Conservation (phyloP, 2,888 invertebrate species). For the Saturnia pavonia region DNA sequence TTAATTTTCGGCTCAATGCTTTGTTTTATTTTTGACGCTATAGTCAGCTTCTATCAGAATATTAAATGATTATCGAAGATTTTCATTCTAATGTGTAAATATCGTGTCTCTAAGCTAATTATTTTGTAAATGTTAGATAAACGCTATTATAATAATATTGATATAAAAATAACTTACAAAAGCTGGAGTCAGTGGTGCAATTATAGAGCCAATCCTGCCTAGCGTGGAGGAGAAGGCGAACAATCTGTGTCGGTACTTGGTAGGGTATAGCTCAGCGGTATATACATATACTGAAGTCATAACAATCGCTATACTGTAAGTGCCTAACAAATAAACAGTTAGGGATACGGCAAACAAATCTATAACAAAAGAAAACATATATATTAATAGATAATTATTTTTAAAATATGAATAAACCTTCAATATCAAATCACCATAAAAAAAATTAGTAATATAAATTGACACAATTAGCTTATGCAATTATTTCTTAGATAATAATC, state of each 20-base stretch:
- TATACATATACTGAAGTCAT: conserved; percentile 70
- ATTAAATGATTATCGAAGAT: neutral
- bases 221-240: conserved; percentile 85
- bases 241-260: conserved; percentile 82
- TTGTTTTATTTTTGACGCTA: no score
- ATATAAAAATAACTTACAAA: conserved; percentile 61
- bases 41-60: conserved; percentile 22
- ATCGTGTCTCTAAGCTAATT: neutral
- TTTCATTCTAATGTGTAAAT: neutral
- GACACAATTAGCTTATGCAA: no score
- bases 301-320: neutral
- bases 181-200: conserved; percentile 85
- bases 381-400: neutral
- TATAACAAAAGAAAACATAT: neutral
- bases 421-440: no score
- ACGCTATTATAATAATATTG: no score
- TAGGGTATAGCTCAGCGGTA: conserved; percentile 86
- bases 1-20: no score
- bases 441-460: no score
- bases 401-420: neutral
- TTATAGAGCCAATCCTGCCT: conserved; percentile 84
- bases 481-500: no score
- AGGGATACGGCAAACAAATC: neutral
- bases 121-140: no score
- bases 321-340: neutral